Percentiles rank a stretch among this genome's conserved stretches.
phyloP scores from a whole-genome alignment of 2,113 vertebrate genomes.

The Entosphenus tridentatus region DNA sequence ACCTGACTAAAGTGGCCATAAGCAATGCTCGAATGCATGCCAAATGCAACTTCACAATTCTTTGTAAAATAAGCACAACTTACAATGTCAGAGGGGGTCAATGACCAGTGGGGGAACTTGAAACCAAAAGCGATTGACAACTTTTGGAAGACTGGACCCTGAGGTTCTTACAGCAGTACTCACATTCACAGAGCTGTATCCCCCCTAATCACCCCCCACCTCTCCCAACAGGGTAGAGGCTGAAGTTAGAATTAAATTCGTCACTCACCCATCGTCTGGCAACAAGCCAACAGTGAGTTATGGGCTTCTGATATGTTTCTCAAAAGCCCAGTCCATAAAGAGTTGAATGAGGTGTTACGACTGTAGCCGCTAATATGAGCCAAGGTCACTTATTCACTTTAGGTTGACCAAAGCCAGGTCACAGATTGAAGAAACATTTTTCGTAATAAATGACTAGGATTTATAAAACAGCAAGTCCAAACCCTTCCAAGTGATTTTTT shows the following conservation, averaged over 20 bases:
- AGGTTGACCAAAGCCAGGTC: not conserved
- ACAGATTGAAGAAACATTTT: not conserved
- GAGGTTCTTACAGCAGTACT: not conserved
- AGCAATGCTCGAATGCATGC: too few relatives aligned
- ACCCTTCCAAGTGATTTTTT: too few relatives aligned
- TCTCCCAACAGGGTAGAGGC: not conserved
- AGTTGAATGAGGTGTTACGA: not conserved
- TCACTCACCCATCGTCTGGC: not conserved
- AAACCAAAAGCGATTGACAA: slow-evolving; percentile 1
- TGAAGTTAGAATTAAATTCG: not conserved
- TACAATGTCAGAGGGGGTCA: not conserved
- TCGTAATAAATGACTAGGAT: not conserved
- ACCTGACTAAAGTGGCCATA: too few relatives aligned
- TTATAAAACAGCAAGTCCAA: too few relatives aligned
- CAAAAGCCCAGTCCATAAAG: not conserved
- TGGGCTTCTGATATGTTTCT: not conserved
- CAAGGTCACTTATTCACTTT: not conserved
- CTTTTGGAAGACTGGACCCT: not conserved
- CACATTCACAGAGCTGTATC: not conserved
- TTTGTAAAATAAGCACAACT: slow-evolving; percentile 1
- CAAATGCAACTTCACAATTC: not conserved
- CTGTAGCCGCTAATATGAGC: not conserved
- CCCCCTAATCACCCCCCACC: not conserved
- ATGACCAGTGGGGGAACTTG: slow-evolving; percentile 1
- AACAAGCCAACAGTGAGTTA: not conserved